Percentiles rank a stretch among this genome's conserved stretches.
phyloP scores from a whole-genome alignment of 2,113 vertebrate species.

The Coturnix japonica region DNA sequence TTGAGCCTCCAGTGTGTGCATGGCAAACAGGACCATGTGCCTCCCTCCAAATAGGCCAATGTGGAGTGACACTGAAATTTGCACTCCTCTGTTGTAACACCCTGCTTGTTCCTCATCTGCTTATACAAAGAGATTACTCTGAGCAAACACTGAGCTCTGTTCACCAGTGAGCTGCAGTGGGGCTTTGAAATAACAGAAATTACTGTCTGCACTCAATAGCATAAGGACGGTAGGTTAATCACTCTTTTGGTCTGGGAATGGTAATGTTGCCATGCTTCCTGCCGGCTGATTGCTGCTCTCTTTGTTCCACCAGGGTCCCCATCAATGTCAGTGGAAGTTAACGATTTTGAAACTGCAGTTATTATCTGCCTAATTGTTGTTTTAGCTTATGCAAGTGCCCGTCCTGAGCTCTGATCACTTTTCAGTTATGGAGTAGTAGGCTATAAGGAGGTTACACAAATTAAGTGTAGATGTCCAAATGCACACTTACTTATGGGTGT shows the following conservation, averaged over 20 bases:
- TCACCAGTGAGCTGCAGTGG: neutral
- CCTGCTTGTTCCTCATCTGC: neutral
- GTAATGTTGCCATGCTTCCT: neutral
- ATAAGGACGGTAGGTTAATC: neutral
- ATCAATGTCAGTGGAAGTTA: neutral
- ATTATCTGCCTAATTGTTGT: neutral
- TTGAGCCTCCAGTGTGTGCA: neutral
- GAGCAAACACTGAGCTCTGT: neutral
- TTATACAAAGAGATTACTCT: neutral
- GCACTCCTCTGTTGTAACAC: neutral
- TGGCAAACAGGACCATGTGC: neutral
- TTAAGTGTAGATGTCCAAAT: neutral
- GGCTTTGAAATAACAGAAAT: constrained; percentile 21
- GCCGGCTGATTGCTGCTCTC: neutral
- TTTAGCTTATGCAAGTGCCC: constrained; percentile 11
- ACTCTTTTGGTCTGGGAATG: neutral
- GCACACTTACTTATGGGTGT: too few relatives aligned
- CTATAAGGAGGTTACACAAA: neutral
- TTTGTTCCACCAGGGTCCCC: neutral
- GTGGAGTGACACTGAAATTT: neutral
- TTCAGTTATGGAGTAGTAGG: neutral
- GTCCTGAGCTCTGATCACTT: neutral
- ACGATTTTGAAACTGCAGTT: neutral
- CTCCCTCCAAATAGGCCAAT: neutral
- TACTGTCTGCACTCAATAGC: neutral